Conservation (phyloP, 2,888 invertebrate genomes). For the Lepidonotus clava region DNA sequence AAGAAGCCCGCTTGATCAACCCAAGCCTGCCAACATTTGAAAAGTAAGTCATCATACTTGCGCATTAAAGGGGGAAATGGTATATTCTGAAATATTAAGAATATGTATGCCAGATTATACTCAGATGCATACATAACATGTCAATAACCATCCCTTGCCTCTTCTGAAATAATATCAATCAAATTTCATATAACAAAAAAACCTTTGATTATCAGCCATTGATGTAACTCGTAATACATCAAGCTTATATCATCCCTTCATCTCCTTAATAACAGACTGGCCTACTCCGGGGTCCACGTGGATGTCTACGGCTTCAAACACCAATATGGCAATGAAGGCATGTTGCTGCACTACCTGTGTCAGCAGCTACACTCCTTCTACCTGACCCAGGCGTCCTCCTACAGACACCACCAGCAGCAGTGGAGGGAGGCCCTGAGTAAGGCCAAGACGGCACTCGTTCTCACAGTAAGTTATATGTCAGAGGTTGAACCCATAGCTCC, state of each 20-base stretch:
- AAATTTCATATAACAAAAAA: too few species aligned
- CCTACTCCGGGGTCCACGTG: slow-evolving; percentile 80
- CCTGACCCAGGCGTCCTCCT: slow-evolving; percentile 75
- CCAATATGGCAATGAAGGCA: slow-evolving; percentile 79
- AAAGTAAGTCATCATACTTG: slow-evolving; percentile 72
- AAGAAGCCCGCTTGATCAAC: slow-evolving; percentile 81
- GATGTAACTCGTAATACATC: too few species aligned
- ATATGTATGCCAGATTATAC: neutral
- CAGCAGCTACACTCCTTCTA: slow-evolving; percentile 81
- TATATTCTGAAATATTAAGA: neutral
- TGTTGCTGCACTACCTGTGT: slow-evolving; percentile 82
- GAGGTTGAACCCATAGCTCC: too few species aligned
- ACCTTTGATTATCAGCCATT: too few species aligned
- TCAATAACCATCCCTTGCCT: too few species aligned
- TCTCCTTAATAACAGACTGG: slow-evolving; percentile 71
- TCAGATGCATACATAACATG: neutral
- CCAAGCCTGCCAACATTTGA: slow-evolving; percentile 82
- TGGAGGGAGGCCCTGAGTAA: slow-evolving; percentile 75
- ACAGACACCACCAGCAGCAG: slow-evolving; percentile 77
- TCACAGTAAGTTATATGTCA: slow-evolving; percentile 53
- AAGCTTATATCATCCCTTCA: neutral
- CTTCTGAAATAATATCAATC: too few species aligned
- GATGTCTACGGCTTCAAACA: slow-evolving; percentile 82
- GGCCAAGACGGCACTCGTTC: neutral
- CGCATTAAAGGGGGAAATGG: neutral